Conservation (phyloP, 1,140 invertebrate species). For the Drosophila willistoni region DNA sequence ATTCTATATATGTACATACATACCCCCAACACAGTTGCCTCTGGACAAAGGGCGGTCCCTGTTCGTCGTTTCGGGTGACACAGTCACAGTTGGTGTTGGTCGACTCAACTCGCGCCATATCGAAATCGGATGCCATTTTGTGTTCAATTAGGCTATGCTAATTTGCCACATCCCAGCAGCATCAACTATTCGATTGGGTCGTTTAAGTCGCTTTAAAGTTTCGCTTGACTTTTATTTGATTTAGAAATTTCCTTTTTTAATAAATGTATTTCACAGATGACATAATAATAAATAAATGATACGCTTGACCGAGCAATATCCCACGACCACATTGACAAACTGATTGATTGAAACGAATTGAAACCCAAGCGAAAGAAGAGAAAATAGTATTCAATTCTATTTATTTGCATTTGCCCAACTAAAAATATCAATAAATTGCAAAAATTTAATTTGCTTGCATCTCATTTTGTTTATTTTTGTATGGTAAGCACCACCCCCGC, state of each 20-base stretch:
- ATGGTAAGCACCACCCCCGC: background rate
- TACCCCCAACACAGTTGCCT: too few relatives aligned
- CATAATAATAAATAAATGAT: slow-evolving; percentile 69
- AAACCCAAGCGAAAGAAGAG: slow-evolving; percentile 15
- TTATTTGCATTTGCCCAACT: slow-evolving; percentile 46
- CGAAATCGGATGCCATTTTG: slow-evolving; percentile 77
- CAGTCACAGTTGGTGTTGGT: background rate
- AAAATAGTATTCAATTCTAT: slow-evolving; percentile 37
- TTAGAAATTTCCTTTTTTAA: slow-evolving; percentile 45
- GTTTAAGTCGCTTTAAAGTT: background rate
- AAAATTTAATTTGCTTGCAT: slow-evolving; percentile 49
- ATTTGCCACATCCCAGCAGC: slow-evolving; percentile 47
- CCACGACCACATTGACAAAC: slow-evolving; percentile 33
- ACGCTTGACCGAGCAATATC: slow-evolving; percentile 28
- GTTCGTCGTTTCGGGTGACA: slow-evolving; percentile 5
- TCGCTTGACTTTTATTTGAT: slow-evolving; percentile 53
- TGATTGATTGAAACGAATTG: slow-evolving; percentile 64
- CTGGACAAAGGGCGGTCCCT: background rate
- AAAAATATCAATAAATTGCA: slow-evolving; percentile 59
- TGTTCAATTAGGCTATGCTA: slow-evolving; percentile 80
- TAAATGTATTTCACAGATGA: slow-evolving; percentile 68
- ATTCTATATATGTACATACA: too few relatives aligned
- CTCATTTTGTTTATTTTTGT: slow-evolving; percentile 36
- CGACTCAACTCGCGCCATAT: slow-evolving; percentile 43
- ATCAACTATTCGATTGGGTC: slow-evolving; percentile 17